Conservation (phyloP, 2,113 vertebrate genomes). For the Piprites chloris region DNA sequence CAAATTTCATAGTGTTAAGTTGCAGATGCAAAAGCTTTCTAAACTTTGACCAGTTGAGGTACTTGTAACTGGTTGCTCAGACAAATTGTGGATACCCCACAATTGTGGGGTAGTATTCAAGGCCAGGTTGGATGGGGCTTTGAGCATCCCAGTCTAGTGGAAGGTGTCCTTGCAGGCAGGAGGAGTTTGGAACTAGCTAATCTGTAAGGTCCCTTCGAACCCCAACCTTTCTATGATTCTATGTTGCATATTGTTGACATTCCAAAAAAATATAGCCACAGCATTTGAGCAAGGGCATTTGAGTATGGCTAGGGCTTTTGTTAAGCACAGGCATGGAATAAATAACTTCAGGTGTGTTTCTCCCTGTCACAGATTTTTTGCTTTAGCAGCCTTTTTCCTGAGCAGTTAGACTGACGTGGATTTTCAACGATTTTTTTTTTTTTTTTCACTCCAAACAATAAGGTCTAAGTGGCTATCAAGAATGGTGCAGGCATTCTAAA, state of each 20-base stretch:
- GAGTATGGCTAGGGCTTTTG: neutral
- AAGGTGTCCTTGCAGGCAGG: neutral
- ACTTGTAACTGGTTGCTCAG: neutral
- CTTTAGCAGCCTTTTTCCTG: neutral
- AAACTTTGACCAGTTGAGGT: neutral
- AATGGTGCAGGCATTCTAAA: neutral
- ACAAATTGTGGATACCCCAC: neutral
- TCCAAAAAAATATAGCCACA: neutral
- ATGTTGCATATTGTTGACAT: neutral
- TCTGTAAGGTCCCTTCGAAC: neutral
- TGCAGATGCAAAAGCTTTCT: neutral
- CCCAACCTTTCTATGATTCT: neutral
- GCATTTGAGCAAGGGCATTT: neutral
- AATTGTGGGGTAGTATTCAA: neutral
- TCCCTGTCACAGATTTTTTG: neutral
- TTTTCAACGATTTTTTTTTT: neutral
- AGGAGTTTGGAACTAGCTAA: neutral
- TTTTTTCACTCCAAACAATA: neutral
- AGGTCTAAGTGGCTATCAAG: neutral
- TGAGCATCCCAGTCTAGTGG: neutral
- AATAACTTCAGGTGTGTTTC: neutral
- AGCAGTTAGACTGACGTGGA: neutral
- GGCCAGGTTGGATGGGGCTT: neutral
- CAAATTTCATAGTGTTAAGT: neutral
- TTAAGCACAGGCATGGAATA: neutral